Evolutionary conservation across 1,140 invertebrate species (phyloP).

Genomic region (Saxidomus purpurata): DNA sequence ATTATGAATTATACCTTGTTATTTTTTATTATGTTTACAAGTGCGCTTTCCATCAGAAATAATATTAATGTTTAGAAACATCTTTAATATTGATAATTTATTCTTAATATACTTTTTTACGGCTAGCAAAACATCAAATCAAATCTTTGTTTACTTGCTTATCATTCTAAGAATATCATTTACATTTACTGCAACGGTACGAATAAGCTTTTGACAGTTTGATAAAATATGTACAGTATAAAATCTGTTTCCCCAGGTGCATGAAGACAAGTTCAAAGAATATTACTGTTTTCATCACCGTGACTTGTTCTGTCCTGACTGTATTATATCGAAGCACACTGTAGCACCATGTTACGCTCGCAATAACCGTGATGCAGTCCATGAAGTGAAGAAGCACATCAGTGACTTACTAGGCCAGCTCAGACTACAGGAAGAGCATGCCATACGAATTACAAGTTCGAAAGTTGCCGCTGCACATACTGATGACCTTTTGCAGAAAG

Average conservation of each 20-base stretch:
- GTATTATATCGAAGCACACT: slow-evolving; percentile 62
- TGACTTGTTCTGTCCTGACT: slow-evolving; percentile 57
- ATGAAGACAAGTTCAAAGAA: slow-evolving; percentile 60
- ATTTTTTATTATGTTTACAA: not conserved
- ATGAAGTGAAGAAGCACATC: slow-evolving; percentile 60
- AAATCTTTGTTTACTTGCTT: no score
- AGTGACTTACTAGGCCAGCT: slow-evolving; percentile 56
- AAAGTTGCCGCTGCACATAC: slow-evolving; percentile 52
- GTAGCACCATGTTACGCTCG: slow-evolving; percentile 46
- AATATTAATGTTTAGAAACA: no score
- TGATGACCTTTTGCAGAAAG: slow-evolving; percentile 61
- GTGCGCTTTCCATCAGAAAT: no score
- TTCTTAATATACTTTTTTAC: no score
- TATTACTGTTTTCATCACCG: slow-evolving; percentile 65
- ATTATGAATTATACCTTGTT: not conserved
- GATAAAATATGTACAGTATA: no score
- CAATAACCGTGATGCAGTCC: slow-evolving; percentile 36
- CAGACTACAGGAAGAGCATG: slow-evolving; percentile 56
- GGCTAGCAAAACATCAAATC: no score
- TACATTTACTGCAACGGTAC: no score
- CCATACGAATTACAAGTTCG: slow-evolving; percentile 33
- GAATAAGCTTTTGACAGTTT: no score
- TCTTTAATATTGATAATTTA: no score
- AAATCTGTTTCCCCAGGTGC: slow-evolving; percentile 32
- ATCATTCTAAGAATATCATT: no score